Percentiles rank a stretch among this genome's conserved stretches.
phyloP scores from a whole-genome alignment of 2,797 vertebrate species.

The Peromyscus aztecus region DNA sequence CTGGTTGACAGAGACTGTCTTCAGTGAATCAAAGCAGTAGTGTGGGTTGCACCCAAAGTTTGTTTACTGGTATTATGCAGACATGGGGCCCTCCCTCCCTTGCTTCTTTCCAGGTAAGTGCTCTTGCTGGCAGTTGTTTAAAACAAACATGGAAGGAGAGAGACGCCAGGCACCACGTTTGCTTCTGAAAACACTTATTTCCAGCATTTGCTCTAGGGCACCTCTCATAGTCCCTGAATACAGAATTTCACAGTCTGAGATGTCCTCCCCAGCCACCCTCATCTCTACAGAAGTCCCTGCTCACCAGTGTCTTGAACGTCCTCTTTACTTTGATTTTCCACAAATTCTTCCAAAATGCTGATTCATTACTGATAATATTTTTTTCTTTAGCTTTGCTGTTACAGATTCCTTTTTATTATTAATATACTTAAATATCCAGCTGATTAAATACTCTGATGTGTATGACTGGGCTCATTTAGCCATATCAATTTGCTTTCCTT shows the following conservation, averaged over 20 bases:
- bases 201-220: not conserved
- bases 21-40: not conserved
- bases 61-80: not conserved
- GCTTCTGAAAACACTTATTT: not conserved
- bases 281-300: not conserved
- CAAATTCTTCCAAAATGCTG: slow-evolving; percentile 7
- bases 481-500: not conserved
- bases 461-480: not conserved
- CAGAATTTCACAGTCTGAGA: not conserved
- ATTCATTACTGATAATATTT: slow-evolving; percentile 8
- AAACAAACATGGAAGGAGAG: not conserved
- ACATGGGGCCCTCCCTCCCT: not conserved
- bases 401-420: not conserved
- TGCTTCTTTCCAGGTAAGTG: not conserved
- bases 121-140: not conserved
- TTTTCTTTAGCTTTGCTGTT: not conserved
- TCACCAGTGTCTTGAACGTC: not conserved
- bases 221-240: not conserved
- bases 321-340: not conserved
- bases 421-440: not conserved
- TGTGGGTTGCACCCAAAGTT: not conserved
- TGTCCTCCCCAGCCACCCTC: too few species aligned
- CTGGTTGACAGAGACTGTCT: not conserved
- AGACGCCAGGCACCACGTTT: not conserved
- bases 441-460: not conserved